Evolutionary conservation across 2,113 vertebrate species (phyloP).

Genomic region (Nicator chloris): DNA sequence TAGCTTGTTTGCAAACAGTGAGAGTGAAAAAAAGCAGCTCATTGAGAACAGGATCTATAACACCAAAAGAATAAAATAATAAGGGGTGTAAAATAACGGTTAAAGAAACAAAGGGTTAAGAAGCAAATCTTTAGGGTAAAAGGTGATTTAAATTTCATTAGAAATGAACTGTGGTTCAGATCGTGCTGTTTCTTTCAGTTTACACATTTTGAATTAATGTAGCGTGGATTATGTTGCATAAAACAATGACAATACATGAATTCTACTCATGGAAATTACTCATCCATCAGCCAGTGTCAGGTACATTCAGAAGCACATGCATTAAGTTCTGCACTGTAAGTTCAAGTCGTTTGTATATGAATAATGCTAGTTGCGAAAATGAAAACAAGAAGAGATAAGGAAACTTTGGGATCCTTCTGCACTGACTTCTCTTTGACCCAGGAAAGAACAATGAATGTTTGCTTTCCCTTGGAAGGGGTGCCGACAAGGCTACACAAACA

Average conservation of each 20-base stretch:
- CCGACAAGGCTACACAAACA: constrained; percentile 56
- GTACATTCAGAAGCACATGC: neutral
- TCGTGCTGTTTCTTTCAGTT: neutral
- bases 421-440: constrained; percentile 60
- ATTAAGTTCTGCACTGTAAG: neutral
- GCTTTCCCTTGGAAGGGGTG: constrained; percentile 58
- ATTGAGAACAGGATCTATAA: neutral
- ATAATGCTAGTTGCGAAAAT: neutral
- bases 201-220: constrained; percentile 29
- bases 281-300: constrained; percentile 24
- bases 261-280: neutral
- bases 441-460: constrained; percentile 58
- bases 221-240: constrained; percentile 11
- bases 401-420: constrained; percentile 14
- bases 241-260: neutral
- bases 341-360: neutral
- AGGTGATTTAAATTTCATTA: neutral
- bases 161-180: neutral
- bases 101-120: neutral
- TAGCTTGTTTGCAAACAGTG: neutral
- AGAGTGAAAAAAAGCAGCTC: neutral
- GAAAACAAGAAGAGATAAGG: neutral
- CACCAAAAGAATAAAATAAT: neutral
- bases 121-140: neutral
- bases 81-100: neutral